Evolutionary conservation across 2,113 vertebrate species (phyloP), one percentile per base, ranked within the genome.

Genomic region (Tiliqua scincoides): DNA sequence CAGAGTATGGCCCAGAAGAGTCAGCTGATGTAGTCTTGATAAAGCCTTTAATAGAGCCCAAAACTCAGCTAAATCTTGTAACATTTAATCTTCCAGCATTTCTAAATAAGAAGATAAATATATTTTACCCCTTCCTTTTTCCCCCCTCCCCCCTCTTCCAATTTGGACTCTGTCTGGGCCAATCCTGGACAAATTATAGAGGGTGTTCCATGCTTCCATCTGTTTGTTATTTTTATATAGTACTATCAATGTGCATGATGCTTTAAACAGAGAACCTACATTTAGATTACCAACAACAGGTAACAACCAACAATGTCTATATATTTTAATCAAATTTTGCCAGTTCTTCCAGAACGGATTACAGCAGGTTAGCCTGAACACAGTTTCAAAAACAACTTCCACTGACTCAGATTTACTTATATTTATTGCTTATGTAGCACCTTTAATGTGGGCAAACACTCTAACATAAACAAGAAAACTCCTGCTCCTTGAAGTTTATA

Each of bases 21-120:
- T 97, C 84, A 99, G 93, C 92, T 99, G 99, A 94, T 99, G 98
- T 15, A 99, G 96, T 90, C 98, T 97, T 77, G 93, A 94, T 37
- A 99, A 93, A 89, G 98, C 98, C 99, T 99, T 94, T 37, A 86
- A 91, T 92, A 43, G 61, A 86, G 92, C 72, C 84, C 89, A 30
- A 57, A 17, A 88, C 30, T 35, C 2, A 82, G 14, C 27, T 78
- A 87, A 78, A 37, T 74, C 76, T 92, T 37, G 76, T 68, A 89
- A 78, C 8, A 81, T 57, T 12, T 88, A 70, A 88, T 72, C 65
- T 48, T 48, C 4, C 8, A 48, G 63, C 21, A 63, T 81, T 85
- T 82, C 11, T 62, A 37, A 43, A 81, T 12, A 54, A 54, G 12
- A 6, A 8, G 52, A 54, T 12, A 54, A 8, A 54, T 54, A 54